phyloP scores from a whole-genome alignment of 1,140 invertebrate species.

The Drosophila nasuta region DNA sequence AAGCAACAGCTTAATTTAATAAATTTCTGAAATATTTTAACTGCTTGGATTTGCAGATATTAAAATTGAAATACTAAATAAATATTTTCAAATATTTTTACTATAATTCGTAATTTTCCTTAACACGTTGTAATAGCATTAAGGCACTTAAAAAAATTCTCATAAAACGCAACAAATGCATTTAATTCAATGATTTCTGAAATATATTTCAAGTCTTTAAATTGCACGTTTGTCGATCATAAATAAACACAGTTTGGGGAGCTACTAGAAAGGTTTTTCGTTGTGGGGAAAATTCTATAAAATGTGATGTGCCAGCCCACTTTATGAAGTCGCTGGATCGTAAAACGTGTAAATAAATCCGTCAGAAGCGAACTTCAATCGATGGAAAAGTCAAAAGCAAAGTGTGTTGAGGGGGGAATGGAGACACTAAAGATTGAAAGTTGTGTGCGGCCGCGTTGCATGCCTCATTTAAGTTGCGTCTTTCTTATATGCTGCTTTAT shows the following conservation, averaged over 20 bases:
- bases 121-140: no score
- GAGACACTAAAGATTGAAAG: conserved; percentile 10
- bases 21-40: no score
- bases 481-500: conserved; percentile 34
- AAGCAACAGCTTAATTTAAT: no score
- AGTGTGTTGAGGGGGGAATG: background rate
- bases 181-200: no score
- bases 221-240: background rate
- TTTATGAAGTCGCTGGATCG: conserved; percentile 27
- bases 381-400: background rate
- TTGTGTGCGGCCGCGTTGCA: conserved; percentile 21
- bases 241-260: background rate
- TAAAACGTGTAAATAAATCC: conserved; percentile 31
- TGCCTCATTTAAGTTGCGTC: conserved; percentile 41
- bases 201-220: no score
- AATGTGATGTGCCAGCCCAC: conserved; percentile 14
- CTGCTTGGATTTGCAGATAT: no score
- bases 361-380: conserved; percentile 9
- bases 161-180: no score
- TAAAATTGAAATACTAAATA: no score
- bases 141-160: no score
- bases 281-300: conserved; percentile 10
- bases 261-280: background rate
- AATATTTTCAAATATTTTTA: no score
- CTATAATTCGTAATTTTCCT: no score